These are phyloP conservation scores for Chamaedrilus cognettii DNA, from an alignment of 2,888 invertebrate genomes.

Conservation along the genomic window DNA sequence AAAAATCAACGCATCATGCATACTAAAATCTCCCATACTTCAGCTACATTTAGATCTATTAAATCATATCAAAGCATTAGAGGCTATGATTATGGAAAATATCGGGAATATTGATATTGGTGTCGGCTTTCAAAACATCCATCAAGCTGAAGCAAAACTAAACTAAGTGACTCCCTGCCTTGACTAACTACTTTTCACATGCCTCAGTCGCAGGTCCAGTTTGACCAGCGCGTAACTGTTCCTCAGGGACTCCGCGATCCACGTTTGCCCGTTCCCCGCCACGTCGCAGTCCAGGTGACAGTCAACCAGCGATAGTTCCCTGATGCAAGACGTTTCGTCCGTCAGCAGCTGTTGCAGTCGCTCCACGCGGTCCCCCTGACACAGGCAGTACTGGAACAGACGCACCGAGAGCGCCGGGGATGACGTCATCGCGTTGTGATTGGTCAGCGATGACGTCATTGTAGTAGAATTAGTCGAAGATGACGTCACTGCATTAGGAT, in stretches of 20 bases:
- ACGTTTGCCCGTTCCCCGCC: constrained; percentile 41
- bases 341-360: constrained; percentile 46
- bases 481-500: background rate
- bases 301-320: constrained; percentile 53
- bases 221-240: constrained; percentile 43
- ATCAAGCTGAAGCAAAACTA: no score
- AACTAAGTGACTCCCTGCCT: no score
- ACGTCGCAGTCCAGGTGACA: constrained; percentile 47
- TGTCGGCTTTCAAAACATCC: no score
- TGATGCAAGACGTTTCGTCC: constrained; percentile 30
- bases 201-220: constrained; percentile 47
- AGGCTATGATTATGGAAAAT: background rate
- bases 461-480: background rate
- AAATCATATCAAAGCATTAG: background rate
- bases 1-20: no score
- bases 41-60: background rate
- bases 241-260: constrained; percentile 24
- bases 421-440: background rate
- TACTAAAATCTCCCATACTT: no score
- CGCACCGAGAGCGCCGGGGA: constrained; percentile 41
- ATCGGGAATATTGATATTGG: no score
- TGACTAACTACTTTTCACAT: background rate
- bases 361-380: constrained; percentile 42
- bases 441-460: no score
- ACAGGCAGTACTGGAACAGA: constrained; percentile 49